Percentiles rank a stretch among this genome's conserved stretches.
phyloP scores from a whole-genome alignment of 2,113 vertebrate genomes.

The Engraulis encrasicolus region DNA sequence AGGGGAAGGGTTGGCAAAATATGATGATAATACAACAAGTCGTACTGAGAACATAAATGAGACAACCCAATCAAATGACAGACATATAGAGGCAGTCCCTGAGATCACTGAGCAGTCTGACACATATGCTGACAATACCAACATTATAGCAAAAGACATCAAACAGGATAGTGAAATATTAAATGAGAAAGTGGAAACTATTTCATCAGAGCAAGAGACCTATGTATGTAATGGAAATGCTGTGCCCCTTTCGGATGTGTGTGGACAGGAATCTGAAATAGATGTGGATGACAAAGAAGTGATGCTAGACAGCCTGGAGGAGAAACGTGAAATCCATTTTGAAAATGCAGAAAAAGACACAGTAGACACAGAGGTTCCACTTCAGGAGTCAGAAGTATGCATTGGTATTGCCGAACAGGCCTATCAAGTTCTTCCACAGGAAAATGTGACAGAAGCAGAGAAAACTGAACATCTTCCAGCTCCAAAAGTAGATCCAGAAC shows the following conservation, averaged over 20 bases:
- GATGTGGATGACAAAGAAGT: not conserved
- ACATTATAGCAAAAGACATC: not conserved
- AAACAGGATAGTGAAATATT: not conserved
- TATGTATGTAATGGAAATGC: not conserved
- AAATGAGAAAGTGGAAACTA: not conserved
- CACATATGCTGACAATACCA: not conserved
- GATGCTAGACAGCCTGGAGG: not conserved
- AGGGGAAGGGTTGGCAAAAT: not conserved
- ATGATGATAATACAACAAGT: not conserved
- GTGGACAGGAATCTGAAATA: not conserved
- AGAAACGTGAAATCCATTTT: not conserved
- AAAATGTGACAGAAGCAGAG: not conserved
- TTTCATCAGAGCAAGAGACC: not conserved
- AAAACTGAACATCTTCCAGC: not conserved
- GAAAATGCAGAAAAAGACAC: not conserved
- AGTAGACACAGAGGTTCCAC: not conserved
- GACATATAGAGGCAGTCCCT: not conserved
- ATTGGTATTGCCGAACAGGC: not conserved
- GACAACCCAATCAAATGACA: not conserved
- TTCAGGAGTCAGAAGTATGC: conserved; percentile 17
- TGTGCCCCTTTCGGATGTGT: not conserved
- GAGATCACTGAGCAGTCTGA: not conserved
- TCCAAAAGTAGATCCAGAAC: not conserved
- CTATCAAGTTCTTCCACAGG: not conserved
- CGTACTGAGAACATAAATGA: not conserved